These are phyloP conservation scores for Brachyistius frenatus DNA, from an alignment of 2,113 vertebrate genomes.

Conservation along the genomic window DNA sequence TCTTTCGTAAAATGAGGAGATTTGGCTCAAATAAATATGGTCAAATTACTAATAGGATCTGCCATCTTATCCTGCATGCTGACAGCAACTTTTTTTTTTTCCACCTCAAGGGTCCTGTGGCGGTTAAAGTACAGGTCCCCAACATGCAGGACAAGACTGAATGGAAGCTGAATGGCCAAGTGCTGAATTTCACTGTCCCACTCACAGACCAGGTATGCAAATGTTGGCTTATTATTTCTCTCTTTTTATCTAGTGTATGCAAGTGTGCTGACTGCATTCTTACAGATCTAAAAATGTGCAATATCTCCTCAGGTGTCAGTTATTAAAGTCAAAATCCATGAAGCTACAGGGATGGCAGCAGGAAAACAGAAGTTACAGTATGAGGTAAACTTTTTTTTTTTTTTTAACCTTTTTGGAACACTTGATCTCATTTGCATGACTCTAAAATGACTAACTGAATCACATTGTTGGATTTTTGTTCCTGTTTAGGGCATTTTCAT, in stretches of 20 bases:
- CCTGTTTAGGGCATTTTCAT: conserved; percentile 96
- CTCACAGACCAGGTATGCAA: conserved; percentile 94
- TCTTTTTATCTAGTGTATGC: neutral
- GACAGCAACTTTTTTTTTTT: neutral
- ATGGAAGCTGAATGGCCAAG: conserved; percentile 97
- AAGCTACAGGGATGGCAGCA: conserved; percentile 97
- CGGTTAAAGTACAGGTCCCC: conserved; percentile 98
- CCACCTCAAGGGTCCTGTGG: conserved; percentile 90
- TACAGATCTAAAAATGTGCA: neutral
- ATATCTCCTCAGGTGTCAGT: conserved; percentile 91
- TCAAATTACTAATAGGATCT: too few relatives aligned
- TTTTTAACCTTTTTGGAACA: neutral
- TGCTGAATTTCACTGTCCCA: conserved; percentile 95
- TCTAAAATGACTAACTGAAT: neutral
- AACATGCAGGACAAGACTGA: conserved; percentile 99
- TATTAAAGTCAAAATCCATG: conserved; percentile 99
- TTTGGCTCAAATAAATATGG: too few relatives aligned
- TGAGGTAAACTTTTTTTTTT: conserved; percentile 85
- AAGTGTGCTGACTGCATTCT: neutral
- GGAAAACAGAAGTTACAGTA: conserved; percentile 99
- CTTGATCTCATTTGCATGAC: neutral
- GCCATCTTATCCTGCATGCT: too few relatives aligned
- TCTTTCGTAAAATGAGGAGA: neutral
- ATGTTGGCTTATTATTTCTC: neutral
- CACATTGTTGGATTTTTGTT: neutral